Base-by-base conservation (phyloP, 2,113 vertebrate species). In the Nothocercus nigrocapillus region DNA sequence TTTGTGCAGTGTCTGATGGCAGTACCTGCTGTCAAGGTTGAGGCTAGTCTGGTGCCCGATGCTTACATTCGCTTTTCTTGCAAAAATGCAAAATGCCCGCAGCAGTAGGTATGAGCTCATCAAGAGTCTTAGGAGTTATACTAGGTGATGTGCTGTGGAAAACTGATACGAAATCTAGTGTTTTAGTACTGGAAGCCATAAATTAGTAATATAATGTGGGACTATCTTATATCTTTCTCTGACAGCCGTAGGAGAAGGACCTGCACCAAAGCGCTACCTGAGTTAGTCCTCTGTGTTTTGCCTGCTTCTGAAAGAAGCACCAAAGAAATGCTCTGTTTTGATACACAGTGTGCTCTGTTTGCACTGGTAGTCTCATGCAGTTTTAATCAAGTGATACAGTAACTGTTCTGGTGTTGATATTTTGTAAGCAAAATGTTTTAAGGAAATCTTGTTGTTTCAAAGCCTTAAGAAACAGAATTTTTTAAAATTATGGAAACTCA, bases 381-480 rank as follows among this genome's bases (percentile, higher is more conserved):
- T 19, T 69, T 3, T 74, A 70, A 73, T 38, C 12, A 24, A 32
- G 16, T 17, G 40, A 58, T 40, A 28, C 9, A 67, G 36, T 53
- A 24, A 58, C 64, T 6, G 2, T 38, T 30, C 16, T 4, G 2
- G 4, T 42, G 14, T 64, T 87, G 30, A 8, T 54, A 7, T 61
- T 81, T 92, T 82, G 27, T 51, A 73, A 70, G 7, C 11, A 45
- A 85, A 68, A 61, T 27, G 13, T 63, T 92, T 87, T 61, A 47
- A 49, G 61, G 38, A 84, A 63, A 84, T 53, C 21, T 15, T 5
- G 6, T 77, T 77, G 27, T 75, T 85, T 91, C 12, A 56, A 34
- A 45, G 9, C 58, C 24, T 72, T 21, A 89, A 87, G 30, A 17
- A 68, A 51, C 0, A 0, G 74, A 45, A 9, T 30, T 82, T 81